Base-by-base conservation (phyloP, 2,797 vertebrate species). In the Cyprinella venusta region DNA sequence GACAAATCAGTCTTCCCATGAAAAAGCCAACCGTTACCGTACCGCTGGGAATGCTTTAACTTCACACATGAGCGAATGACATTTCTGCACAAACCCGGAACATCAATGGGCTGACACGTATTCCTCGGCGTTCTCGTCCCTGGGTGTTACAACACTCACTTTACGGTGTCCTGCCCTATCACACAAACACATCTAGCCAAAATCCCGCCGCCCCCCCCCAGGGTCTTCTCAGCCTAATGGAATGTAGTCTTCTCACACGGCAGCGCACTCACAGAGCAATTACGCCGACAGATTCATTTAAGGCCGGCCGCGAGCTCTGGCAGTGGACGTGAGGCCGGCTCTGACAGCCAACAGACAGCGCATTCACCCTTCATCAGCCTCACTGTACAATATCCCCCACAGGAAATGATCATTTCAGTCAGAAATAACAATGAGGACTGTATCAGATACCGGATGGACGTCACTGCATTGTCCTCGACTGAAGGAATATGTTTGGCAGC, bases 261-360 rank as follows among this genome's bases (percentile, higher is more conserved):
- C 36, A 50, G 77, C 84, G 72, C 83, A 84, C 85, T 87, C 79
- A 81, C 86, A 64, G 86, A 87, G 87, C 86, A 89, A 89, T 89
- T 90, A 88, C 86, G 64, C 86, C 74, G 86, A 87, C 89, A 90
- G 88, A 85, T 91, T 90, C 84, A 90, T 90, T 89, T 89, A 91
- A 88, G 82, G 48, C 74, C 54, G 59, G 84, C 82, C 78, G 76
- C 81, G 26, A 68, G 48, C 76, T 52, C 75, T 52, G 80, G 56
- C 56, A 40, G 84, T 61, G 81, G 88, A 86, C 64, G 30, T 80
- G 69, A 81, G 59, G 64, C 50, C 38, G 9, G 80, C 68, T 72
- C 86, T 88, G 88, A 89, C 83, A 86, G 81, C 21, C n/a, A 69
- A 76, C 68, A 85, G 87, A 89, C 76, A 84, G 64, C 59, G 40